phyloP scores from a whole-genome alignment of 2,888 invertebrate species.

The Octodonta nipae region DNA sequence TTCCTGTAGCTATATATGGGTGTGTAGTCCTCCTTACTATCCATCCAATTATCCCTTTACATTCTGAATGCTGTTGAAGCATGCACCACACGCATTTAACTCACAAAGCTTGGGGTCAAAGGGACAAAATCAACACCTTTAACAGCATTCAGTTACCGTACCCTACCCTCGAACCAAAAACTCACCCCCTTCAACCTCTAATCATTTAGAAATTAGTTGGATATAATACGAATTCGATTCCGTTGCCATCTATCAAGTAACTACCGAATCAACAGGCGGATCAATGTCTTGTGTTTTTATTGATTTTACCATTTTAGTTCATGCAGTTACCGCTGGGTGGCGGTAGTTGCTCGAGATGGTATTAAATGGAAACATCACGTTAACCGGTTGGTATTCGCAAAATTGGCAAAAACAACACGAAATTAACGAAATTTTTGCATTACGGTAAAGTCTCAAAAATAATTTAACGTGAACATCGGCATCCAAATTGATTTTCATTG shows the following conservation, averaged over 20 bases:
- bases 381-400: constrained; percentile 10
- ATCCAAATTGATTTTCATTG: constrained; percentile 10
- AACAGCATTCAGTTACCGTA: constrained; percentile 31
- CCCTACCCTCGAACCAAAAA: constrained; percentile 4
- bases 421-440: constrained; percentile 5
- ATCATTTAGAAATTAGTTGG: constrained; percentile 9
- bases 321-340: constrained; percentile 9
- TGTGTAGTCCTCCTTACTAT: constrained; percentile 21
- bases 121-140: constrained; percentile 32
- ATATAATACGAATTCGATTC: not conserved
- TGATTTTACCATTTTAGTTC: not conserved
- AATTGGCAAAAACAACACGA: constrained; percentile 14
- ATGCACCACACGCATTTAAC: constrained; percentile 36
- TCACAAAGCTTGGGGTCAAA: constrained; percentile 31
- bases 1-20: constrained; percentile 27
- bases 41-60: constrained; percentile 6
- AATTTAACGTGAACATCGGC: constrained; percentile 10
- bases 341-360: constrained; percentile 13
- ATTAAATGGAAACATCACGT: constrained; percentile 6
- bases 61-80: constrained; percentile 36
- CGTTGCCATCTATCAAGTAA: constrained; percentile 10
- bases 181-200: constrained; percentile 3
- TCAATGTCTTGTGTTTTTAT: too few relatives aligned
- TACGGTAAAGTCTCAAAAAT: constrained; percentile 1
- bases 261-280: constrained; percentile 7